phyloP scores from a whole-genome alignment of 2,113 vertebrate species.

The Macquaria ambigua region DNA sequence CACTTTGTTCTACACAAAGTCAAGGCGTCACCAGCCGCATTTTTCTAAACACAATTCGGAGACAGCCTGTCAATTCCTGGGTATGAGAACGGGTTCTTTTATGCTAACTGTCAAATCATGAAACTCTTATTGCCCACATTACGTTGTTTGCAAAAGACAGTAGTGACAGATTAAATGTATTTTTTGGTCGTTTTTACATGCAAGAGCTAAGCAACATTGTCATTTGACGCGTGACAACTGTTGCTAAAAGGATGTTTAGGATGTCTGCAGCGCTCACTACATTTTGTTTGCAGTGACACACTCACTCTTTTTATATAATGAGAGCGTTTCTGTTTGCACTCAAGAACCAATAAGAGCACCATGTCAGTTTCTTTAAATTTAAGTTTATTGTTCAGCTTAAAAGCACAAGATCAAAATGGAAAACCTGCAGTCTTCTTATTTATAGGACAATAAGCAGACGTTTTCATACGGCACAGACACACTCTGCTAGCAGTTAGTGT shows the following conservation, averaged over 20 bases:
- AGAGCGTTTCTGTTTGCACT: not conserved
- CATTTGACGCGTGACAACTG: conserved; percentile 2
- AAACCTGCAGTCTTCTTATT: not conserved
- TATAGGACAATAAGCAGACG: not conserved
- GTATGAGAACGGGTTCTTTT: conserved; percentile 10
- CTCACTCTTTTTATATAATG: not conserved
- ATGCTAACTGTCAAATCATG: conserved; percentile 31
- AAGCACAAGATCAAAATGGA: not conserved
- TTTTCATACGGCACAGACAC: too few relatives aligned
- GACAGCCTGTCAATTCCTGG: not conserved
- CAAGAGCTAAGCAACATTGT: not conserved
- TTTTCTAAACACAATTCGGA: not conserved
- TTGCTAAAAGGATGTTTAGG: conserved; percentile 11
- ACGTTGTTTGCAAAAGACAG: conserved; percentile 27
- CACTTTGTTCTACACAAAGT: conserved; percentile 10
- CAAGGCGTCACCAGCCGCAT: not conserved
- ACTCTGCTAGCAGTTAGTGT: not conserved
- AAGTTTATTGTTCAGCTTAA: not conserved
- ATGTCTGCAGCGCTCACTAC: conserved; percentile 3
- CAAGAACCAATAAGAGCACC: not conserved
- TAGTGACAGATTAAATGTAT: conserved; percentile 40
- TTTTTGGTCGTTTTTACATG: conserved; percentile 10
- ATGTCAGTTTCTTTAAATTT: not conserved
- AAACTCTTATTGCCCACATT: conserved; percentile 36
- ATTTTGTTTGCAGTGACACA: not conserved